These are phyloP conservation scores for Myotis vivesi DNA, from an alignment of 2,797 vertebrate genomes.

Conservation along the genomic window DNA sequence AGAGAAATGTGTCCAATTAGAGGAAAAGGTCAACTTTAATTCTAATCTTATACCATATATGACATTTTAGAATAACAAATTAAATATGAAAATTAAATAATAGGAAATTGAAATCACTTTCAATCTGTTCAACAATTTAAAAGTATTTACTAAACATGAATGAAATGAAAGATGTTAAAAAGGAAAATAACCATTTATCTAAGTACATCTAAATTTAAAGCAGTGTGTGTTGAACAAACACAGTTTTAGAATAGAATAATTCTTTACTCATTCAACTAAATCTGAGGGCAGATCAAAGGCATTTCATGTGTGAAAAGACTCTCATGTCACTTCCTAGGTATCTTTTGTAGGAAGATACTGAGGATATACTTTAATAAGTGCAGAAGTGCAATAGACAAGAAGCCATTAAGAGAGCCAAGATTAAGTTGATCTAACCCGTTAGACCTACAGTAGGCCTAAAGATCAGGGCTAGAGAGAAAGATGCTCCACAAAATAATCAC, in stretches of 20 bases:
- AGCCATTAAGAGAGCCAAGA: not conserved
- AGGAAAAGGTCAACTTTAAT: not conserved
- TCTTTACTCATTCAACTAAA: not conserved
- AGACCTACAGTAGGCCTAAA: not conserved
- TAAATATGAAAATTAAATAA: slow-evolving; percentile 9
- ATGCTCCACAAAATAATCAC: not conserved
- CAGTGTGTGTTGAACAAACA: slow-evolving; percentile 4
- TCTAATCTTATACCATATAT: not conserved
- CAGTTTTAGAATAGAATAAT: not conserved
- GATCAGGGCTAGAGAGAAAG: not conserved
- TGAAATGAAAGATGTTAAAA: not conserved
- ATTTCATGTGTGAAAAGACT: not conserved
- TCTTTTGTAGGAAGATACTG: not conserved
- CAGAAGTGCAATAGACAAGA: not conserved
- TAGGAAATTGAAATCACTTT: not conserved
- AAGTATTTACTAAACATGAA: slow-evolving; percentile 45
- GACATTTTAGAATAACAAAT: not conserved
- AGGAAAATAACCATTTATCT: not conserved
- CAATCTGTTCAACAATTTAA: not conserved
- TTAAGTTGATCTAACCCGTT: not conserved
- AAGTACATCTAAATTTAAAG: slow-evolving; percentile 45
- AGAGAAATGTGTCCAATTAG: not conserved
- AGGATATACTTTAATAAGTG: not conserved
- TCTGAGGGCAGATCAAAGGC: not conserved
- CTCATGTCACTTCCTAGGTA: not conserved